Base-by-base conservation (phyloP, 1,140 invertebrate species). In the Drosophila nikananu region DNA sequence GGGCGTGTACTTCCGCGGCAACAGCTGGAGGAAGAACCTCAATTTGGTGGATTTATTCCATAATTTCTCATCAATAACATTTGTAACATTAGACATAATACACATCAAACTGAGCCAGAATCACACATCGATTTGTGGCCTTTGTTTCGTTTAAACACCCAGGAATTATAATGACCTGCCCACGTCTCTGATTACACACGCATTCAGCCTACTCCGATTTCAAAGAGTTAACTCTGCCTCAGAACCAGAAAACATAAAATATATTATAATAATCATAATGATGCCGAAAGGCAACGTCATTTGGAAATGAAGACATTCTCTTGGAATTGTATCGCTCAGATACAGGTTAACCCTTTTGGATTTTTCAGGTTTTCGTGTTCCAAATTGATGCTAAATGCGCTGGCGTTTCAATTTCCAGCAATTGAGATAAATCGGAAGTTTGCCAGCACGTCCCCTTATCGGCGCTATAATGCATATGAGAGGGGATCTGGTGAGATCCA, bases 371-470 rank as follows among this genome's bases (percentile, higher is more conserved):
- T 79, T 79, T 89, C 73, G 84, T 89, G 77, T 71, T 84, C 77
- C 48, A 83, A 86, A 86, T 89, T 81, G 84, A 65, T 92, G 89
- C 81, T 91, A 90, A 91, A 91, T 92, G 90, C 80, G 77, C 72
- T 91, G 82, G 82, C 75, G 82, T 91, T 92, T 92, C 80, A 86
- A 92, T 91, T 92, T 86, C 68, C 84, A 90, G 67, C 86, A 90
- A 91, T 92, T 91, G 82, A 91, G 90, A 91, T 91, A 92, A 90
- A 92, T 92, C 90, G 89, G 89, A 91, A 91, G 89, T 91, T 83
- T 62, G 72, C 59, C 65, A 32, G 49, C 76, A 62, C 66, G 44
- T 51, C 58, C 54, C 46, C 58, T 79, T 60, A 78, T 81, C 77
- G 39, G 37, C 57, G 73, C 77, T 81, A 78, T 86, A 62, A 87